Conservation (phyloP, 2,888 invertebrate species). For the Plebejus argus region DNA sequence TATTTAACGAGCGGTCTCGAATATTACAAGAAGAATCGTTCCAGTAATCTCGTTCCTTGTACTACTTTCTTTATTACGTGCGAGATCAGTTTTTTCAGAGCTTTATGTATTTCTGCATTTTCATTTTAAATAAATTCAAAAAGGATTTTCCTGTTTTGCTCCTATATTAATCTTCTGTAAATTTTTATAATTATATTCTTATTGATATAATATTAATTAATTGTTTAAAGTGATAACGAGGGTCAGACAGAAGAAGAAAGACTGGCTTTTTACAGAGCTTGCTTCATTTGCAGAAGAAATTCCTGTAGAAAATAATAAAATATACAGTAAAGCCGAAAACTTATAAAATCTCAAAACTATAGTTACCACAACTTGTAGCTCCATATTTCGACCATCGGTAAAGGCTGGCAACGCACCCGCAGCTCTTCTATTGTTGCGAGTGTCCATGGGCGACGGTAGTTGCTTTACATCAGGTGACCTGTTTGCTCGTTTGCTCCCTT, state of each 20-base stretch:
- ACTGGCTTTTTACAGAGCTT: constrained; percentile 35
- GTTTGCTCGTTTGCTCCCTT: no score
- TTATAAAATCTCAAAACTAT: no score
- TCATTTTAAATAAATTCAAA: neutral
- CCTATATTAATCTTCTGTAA: neutral
- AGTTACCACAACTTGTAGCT: no score
- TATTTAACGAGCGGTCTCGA: constrained; percentile 26
- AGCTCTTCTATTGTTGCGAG: no score
- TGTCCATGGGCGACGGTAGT: no score
- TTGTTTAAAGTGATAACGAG: neutral
- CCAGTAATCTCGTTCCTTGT: constrained; percentile 28
- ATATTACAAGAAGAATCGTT: constrained; percentile 28
- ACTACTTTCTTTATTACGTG: constrained; percentile 27
- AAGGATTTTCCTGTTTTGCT: neutral
- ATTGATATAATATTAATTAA: neutral
- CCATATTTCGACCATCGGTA: no score
- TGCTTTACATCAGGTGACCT: no score
- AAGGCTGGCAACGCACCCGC: no score
- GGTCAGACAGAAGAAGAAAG: no score
- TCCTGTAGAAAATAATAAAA: no score
- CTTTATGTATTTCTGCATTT: constrained; percentile 25
- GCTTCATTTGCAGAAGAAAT: neutral
- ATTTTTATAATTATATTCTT: neutral
- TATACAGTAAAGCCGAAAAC: no score
- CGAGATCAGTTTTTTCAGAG: constrained; percentile 14